Evolutionary conservation across 1,140 invertebrate genomes (phyloP).

Genomic region (Sycophaga agraensis): DNA sequence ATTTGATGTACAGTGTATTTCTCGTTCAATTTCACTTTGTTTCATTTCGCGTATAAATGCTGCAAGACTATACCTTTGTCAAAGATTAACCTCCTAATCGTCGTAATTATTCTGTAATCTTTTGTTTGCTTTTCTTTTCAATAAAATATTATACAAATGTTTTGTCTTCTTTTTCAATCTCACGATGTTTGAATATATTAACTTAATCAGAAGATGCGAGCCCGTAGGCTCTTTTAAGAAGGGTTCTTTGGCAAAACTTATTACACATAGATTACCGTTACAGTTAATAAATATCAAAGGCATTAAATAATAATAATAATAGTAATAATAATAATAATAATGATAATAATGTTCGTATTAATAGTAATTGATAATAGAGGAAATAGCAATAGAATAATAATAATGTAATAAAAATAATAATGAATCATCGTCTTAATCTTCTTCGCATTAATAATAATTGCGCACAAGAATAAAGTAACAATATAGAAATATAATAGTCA

Average conservation of each 20-base stretch:
- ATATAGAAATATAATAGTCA: conserved; percentile 1
- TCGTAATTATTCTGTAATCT: no score
- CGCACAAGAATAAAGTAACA: conserved; percentile 17
- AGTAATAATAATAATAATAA: conserved; percentile 43
- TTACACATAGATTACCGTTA: conserved; percentile 57
- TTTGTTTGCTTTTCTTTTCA: conserved; percentile 18
- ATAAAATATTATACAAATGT: no score
- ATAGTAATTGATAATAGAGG: conserved; percentile 7
- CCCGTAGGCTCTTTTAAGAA: conserved; percentile 28
- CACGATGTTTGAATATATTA: not conserved
- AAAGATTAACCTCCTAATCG: not conserved
- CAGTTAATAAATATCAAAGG: conserved; percentile 57
- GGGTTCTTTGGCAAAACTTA: conserved; percentile 59
- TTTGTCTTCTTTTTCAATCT: no score
- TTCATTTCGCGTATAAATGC: conserved; percentile 6
- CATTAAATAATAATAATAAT: conserved; percentile 51
- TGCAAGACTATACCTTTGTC: conserved; percentile 11
- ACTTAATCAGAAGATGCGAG: conserved; percentile 16
- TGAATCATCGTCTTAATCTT: conserved; percentile 10
- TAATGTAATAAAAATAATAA: conserved; percentile 45
- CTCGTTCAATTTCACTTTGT: not conserved
- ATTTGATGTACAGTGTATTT: not conserved
- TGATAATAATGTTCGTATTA: conserved; percentile 25
- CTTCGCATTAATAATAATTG: not conserved
- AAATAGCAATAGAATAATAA: conserved; percentile 20